Conservation (phyloP, 1,140 invertebrate species). For the Pollicipes pollicipes region DNA sequence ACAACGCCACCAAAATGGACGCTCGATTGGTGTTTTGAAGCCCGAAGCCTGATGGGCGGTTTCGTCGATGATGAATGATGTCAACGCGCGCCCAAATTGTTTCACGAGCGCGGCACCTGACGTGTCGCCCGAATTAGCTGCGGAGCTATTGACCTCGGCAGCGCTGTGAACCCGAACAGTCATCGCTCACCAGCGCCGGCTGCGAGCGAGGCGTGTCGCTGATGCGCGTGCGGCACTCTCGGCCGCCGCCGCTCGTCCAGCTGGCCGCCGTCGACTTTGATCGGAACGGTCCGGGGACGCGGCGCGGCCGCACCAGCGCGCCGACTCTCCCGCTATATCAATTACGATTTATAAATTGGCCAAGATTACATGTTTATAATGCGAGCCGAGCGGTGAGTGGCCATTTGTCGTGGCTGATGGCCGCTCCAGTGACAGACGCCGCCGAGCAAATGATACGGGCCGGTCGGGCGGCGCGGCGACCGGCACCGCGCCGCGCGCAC, state of each 20-base stretch:
- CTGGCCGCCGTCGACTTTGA: not conserved
- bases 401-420: not conserved
- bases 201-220: not conserved
- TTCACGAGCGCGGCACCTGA: no score
- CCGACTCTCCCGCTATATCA: not conserved
- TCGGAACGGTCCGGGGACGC: not conserved
- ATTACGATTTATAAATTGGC: not conserved
- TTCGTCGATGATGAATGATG: not conserved
- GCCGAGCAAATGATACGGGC: not conserved
- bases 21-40: not conserved
- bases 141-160: no score
- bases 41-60: not conserved
- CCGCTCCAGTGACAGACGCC: not conserved
- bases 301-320: no score
- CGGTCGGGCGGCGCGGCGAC: not conserved
- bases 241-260: no score
- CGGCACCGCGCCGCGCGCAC: not conserved
- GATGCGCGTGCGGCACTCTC: not conserved
- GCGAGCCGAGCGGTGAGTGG: not conserved
- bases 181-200: not conserved
- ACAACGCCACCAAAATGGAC: not conserved
- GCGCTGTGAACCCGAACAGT: not conserved
- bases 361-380: constrained; percentile 2
- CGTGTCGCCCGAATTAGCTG: no score
- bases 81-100: not conserved